Percentiles rank a stretch among this genome's conserved stretches.
Conservation (phyloP, 2,113 vertebrate genomes). For the Rhabdomys dilectus region DNA sequence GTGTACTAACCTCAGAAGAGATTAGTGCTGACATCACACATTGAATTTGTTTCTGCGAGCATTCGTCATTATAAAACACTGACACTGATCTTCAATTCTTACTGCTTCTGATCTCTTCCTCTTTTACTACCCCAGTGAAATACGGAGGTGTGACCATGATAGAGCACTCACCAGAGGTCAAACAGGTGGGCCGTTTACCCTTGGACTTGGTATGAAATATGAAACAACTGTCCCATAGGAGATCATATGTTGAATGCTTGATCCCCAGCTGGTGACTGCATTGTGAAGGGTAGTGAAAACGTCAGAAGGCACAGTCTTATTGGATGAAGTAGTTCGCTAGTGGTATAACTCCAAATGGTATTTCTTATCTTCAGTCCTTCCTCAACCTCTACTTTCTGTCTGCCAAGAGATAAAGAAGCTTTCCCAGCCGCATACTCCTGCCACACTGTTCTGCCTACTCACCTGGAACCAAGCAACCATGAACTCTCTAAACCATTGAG, state of each 20-base stretch:
- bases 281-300: not conserved
- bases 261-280: not conserved
- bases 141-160: not conserved
- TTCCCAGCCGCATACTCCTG: not conserved
- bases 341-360: not conserved
- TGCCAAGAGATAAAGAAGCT: not conserved
- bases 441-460: not conserved
- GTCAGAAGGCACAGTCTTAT: not conserved
- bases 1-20: not conserved
- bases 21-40: not conserved
- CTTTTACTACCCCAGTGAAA: not conserved
- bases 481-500: not conserved
- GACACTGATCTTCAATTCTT: not conserved
- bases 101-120: not conserved
- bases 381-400: not conserved
- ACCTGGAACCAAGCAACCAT: not conserved
- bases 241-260: not conserved
- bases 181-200: not conserved
- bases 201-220: not conserved
- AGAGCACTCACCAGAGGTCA: not conserved
- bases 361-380: not conserved
- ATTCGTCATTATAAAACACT: not conserved
- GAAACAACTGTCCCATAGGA: too few relatives aligned
- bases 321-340: not conserved
- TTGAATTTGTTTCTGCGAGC: not conserved